These are phyloP conservation scores for Lateolabrax maculatus DNA, from an alignment of 2,797 vertebrate species.

Conservation along the genomic window DNA sequence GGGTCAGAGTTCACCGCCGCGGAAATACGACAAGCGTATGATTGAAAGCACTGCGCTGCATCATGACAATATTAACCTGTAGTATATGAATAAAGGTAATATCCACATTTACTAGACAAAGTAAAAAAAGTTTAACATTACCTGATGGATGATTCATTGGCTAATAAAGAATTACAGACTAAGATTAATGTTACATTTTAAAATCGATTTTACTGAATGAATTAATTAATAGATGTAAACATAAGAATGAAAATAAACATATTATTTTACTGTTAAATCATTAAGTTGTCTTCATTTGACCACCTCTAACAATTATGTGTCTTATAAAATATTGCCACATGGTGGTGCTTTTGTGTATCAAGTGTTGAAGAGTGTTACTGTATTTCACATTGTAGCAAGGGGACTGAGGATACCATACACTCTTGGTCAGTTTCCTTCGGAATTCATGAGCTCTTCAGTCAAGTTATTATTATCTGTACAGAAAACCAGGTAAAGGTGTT, in stretches of 20 bases:
- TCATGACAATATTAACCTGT: background rate
- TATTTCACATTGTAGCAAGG: conserved; percentile 13
- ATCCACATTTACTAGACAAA: background rate
- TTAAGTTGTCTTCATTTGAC: background rate
- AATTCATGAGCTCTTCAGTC: conserved; percentile 2
- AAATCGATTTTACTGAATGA: background rate
- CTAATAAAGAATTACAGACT: background rate
- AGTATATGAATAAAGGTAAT: background rate
- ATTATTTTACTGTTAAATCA: background rate
- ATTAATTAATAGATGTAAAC: background rate
- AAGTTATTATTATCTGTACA: background rate
- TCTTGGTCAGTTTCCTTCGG: background rate
- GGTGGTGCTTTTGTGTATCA: conserved; percentile 76
- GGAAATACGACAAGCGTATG: conserved; percentile 40
- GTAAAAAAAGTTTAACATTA: background rate
- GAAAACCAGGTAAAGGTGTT: background rate
- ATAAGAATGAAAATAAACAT: background rate
- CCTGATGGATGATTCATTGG: no score
- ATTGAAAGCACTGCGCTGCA: background rate
- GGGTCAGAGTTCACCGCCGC: conserved; percentile 66
- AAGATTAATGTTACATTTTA: background rate
- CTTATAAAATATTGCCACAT: conserved; percentile 65
- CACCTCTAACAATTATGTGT: background rate
- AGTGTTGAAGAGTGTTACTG: conserved; percentile 20
- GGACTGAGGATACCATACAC: conserved; percentile 3